phyloP scores from a whole-genome alignment of 2,113 vertebrate genomes.

The Poecile atricapillus region DNA sequence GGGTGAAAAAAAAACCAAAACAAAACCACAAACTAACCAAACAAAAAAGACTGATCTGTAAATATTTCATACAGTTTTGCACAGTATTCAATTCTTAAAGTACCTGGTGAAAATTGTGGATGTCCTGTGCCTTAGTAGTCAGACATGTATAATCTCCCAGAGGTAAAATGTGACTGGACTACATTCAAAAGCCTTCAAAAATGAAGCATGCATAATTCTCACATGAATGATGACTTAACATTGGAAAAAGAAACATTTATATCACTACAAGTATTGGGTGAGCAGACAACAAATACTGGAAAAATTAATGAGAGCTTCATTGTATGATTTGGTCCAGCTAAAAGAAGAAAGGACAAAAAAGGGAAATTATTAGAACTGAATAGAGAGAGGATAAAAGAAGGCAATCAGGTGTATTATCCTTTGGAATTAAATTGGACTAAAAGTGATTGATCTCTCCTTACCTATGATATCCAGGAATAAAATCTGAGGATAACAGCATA shows the following conservation, averaged over 20 bases:
- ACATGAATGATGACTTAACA: neutral
- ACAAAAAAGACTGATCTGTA: neutral
- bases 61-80: neutral
- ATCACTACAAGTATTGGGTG: neutral
- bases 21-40: neutral
- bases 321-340: neutral
- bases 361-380: neutral
- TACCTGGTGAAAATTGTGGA: neutral
- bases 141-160: neutral
- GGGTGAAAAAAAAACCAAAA: accelerated
- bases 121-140: neutral
- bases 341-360: neutral
- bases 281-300: neutral
- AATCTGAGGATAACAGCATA: neutral
- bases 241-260: neutral
- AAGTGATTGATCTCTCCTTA: neutral
- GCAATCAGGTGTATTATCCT: neutral
- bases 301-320: neutral
- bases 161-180: neutral
- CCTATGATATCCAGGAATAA: neutral
- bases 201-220: neutral
- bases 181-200: neutral
- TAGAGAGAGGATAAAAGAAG: neutral
- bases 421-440: neutral
- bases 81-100: neutral